phyloP scores from a whole-genome alignment of 2,888 invertebrate genomes.

The Metacarcinus magister region DNA sequence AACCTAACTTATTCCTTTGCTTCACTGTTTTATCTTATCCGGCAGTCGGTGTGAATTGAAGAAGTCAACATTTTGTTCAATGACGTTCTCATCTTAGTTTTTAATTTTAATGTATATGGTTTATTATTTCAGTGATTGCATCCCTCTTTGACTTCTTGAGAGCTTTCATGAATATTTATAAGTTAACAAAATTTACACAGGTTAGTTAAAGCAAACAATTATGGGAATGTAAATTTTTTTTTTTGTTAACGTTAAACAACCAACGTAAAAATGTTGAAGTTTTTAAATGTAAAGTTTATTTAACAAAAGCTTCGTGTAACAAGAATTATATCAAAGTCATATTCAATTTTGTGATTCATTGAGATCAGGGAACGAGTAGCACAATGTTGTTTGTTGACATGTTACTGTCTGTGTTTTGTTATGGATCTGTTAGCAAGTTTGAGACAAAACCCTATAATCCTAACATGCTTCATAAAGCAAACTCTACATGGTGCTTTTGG shows the following conservation, averaged over 20 bases:
- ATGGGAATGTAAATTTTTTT: background rate
- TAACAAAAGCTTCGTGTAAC: background rate
- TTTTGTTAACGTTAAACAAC: background rate
- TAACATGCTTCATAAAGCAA: slow-evolving; percentile 42
- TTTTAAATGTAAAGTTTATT: background rate
- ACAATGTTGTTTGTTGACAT: background rate
- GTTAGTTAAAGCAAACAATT: background rate
- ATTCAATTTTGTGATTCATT: background rate
- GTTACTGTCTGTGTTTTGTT: background rate
- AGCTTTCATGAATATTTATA: background rate
- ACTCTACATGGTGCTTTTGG: slow-evolving; percentile 22
- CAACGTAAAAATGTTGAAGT: background rate
- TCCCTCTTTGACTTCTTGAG: background rate
- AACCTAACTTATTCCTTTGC: background rate
- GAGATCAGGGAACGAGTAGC: background rate
- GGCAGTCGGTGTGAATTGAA: background rate
- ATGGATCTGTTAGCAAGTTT: background rate
- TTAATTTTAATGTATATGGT: background rate
- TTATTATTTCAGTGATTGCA: background rate
- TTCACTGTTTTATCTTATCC: background rate
- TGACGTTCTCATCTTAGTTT: background rate
- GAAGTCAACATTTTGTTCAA: background rate
- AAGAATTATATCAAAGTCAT: background rate
- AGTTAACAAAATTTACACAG: background rate
- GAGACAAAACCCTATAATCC: slow-evolving; percentile 20